These are phyloP conservation scores for Dorcus parallelipipedus DNA, from an alignment of 2,888 invertebrate genomes.

Conservation along the genomic window DNA sequence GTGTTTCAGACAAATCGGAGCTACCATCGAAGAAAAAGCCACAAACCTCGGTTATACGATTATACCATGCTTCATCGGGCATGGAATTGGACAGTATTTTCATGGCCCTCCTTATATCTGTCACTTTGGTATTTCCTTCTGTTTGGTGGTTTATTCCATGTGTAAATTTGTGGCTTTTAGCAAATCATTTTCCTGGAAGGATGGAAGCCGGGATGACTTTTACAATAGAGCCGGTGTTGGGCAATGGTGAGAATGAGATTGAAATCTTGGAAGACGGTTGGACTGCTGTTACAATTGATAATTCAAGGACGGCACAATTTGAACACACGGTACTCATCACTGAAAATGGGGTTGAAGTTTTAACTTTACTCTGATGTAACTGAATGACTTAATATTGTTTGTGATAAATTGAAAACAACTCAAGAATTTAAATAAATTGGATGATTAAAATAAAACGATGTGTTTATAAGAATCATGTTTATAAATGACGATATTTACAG, in stretches of 20 bases:
- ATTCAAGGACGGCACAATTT: constrained; percentile 80
- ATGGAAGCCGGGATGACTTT: constrained; percentile 93
- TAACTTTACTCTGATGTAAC: constrained; percentile 55
- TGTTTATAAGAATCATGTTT: constrained; percentile 23
- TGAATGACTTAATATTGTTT: constrained; percentile 2
- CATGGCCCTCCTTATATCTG: constrained; percentile 90
- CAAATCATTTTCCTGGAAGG: constrained; percentile 61
- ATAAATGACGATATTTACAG: constrained; percentile 27
- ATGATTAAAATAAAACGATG: too few relatives aligned
- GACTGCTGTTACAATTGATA: constrained; percentile 84
- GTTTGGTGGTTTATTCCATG: not conserved
- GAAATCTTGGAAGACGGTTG: constrained; percentile 82
- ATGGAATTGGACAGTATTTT: constrained; percentile 90
- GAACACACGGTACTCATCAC: constrained; percentile 91
- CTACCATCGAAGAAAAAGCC: constrained; percentile 63
- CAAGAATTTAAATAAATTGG: constrained; percentile 12
- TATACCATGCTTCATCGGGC: constrained; percentile 81
- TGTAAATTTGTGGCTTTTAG: constrained; percentile 45
- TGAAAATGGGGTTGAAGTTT: constrained; percentile 69
- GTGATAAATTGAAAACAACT: too few relatives aligned
- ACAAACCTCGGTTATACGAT: constrained; percentile 61
- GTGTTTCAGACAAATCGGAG: constrained; percentile 61
- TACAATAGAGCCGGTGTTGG: constrained; percentile 88
- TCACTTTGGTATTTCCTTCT: constrained; percentile 65
- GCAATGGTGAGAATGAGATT: constrained; percentile 67